Evolutionary conservation across 2,888 invertebrate genomes (phyloP), one percentile per base, ranked within the genome.

Genomic region (Atrina japonica): DNA sequence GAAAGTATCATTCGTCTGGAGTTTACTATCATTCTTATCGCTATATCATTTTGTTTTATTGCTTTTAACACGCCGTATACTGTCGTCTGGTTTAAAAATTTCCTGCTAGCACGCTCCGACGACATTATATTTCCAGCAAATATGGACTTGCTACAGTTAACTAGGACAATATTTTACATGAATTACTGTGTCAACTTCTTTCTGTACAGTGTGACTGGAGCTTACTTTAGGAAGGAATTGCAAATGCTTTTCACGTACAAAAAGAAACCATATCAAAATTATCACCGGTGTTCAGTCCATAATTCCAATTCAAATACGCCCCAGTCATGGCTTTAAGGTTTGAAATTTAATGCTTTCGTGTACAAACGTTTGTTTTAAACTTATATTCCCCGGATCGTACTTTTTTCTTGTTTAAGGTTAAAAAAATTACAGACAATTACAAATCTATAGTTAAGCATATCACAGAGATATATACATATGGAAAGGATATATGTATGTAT

Each of bases 101-200:
- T 74, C 55, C 55, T 63, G 0, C 41, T 59, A 6, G 16, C 49
- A 27, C 50, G 52, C 18, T 21, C 9, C 16, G 63, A 52, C 3
- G 40, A 25, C 25, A 21, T 23, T 16, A 35, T 18, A 29, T 29
- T 76, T n/a, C 40, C 63, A 0, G 69, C 73, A 16, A 63, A 80
- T 18, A 71, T 76, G 27, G 81, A 80, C 23, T 59, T 77, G 25
- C 70, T 85, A 2, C 70, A 74, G 53, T 77, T 86, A n/a, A 83
- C 86, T 0, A 58, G 86, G 21, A 83, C 84, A 2, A 83, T 87
- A 23, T 87, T 86, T 67, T 87, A 85, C 72, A 73, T 85, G n/a
- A 88, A 88, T 70, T 88, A 88, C 60, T 86, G 85, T 53, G 80
- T 86, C 40, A 88, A 88, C 69, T 88, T 88, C 61, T 88, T 88